Conservation (phyloP, 1,140 invertebrate genomes). For the Drosophila nasuta region DNA sequence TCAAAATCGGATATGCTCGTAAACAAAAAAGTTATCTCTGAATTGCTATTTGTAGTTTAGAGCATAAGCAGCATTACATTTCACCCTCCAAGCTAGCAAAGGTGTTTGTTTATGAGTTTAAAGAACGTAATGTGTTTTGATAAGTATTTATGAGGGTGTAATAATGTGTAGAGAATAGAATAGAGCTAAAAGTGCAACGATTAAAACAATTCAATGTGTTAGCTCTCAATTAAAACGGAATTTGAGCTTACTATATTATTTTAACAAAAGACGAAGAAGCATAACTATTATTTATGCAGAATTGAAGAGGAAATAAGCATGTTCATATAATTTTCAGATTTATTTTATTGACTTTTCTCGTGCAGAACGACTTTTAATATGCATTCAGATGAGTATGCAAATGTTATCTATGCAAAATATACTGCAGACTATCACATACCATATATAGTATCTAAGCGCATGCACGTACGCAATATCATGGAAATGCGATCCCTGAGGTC, state of each 20-base stretch:
- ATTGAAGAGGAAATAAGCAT: too few relatives aligned
- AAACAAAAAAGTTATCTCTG: not conserved
- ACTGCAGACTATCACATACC: not conserved
- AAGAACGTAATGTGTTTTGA: not conserved
- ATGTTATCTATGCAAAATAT: constrained; percentile 18
- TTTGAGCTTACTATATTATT: too few relatives aligned
- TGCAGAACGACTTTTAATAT: not conserved
- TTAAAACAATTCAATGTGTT: too few relatives aligned
- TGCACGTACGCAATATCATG: not conserved
- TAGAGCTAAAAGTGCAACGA: too few relatives aligned
- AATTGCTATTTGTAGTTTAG: not conserved
- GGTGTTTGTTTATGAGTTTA: not conserved
- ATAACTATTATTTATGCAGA: too few relatives aligned
- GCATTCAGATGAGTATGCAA: constrained; percentile 21
- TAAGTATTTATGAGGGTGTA: not conserved
- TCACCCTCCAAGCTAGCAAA: not conserved
- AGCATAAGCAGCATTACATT: not conserved
- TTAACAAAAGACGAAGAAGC: too few relatives aligned
- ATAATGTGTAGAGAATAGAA: not conserved
- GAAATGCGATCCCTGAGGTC: constrained; percentile 12
- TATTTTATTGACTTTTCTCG: too few relatives aligned
- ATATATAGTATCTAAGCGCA: not conserved
- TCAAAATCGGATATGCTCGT: not conserved
- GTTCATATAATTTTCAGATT: too few relatives aligned
- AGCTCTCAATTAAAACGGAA: too few relatives aligned